phyloP scores from a whole-genome alignment of 2,888 invertebrate species.

The Biston stratarius region DNA sequence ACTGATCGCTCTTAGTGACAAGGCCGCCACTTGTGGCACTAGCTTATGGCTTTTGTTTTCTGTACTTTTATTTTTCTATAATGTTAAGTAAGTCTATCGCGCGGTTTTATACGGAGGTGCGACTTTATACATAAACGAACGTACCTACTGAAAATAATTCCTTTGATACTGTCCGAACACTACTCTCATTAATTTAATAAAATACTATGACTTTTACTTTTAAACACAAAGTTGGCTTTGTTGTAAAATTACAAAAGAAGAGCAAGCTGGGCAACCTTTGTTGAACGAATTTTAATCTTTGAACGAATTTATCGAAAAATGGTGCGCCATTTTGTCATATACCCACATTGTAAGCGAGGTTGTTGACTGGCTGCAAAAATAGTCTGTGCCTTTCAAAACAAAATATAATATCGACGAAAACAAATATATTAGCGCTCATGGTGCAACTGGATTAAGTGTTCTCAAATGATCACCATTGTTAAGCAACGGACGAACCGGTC shows the following conservation, averaged over 20 bases:
- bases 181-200: slow-evolving; percentile 34
- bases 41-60: too few relatives aligned
- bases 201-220: slow-evolving; percentile 40
- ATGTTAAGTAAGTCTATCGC: too few relatives aligned
- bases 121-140: too few relatives aligned
- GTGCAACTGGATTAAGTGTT: too few relatives aligned
- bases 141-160: slow-evolving; percentile 2
- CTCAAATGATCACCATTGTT: too few relatives aligned
- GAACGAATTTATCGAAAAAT: slow-evolving; percentile 62
- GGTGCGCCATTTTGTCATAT: slow-evolving; percentile 55
- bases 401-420: slow-evolving; percentile 8
- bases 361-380: slow-evolving; percentile 59
- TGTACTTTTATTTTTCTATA: too few relatives aligned
- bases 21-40: too few relatives aligned
- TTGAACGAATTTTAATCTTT: slow-evolving; percentile 52
- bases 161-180: slow-evolving; percentile 18
- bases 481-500: too few relatives aligned
- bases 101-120: too few relatives aligned
- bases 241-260: slow-evolving; percentile 42
- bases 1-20: too few relatives aligned
- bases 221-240: slow-evolving; percentile 42
- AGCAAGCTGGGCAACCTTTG: slow-evolving; percentile 30
- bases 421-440: neutral
- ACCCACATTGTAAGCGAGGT: slow-evolving; percentile 52
- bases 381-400: slow-evolving; percentile 34